Evolutionary conservation across 2,888 invertebrate species (phyloP), one percentile per base, ranked within the genome.

Genomic region (Orthosia gracilis): DNA sequence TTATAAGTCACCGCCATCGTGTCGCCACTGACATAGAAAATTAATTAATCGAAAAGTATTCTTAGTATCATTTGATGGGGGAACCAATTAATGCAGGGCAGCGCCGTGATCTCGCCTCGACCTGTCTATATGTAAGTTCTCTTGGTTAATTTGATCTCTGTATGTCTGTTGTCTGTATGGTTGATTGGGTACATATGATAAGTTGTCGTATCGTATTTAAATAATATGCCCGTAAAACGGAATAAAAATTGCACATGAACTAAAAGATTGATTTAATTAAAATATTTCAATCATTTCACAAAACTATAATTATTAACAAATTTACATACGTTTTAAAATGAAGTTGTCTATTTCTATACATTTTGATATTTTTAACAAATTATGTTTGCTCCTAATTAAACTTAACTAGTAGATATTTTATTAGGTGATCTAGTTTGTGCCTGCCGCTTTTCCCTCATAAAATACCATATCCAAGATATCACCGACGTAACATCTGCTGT

Each of bases 191-290:
- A 40, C 31, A 50, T 26, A 50, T 12, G 26, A 18, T 23, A 45
- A 45, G 58, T 31, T 55, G 15, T 55, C 12, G 47, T 47, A 55
- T 21, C 13, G 18, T 47, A 18, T 70, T 31, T 21, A 23, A 58
- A 52, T 18, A 58, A 40, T 21, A 45, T 45, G 59, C 49, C 52
- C 67, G 54, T 50, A 47, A 62, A 76, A 74, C 80, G 64, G 74
- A 76, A 80, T 76, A 81, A 78, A 78, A 78, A 78, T 76, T 54
- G 26, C 61, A 52, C 47, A 67, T 54, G n/a, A 58, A 57, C 50
- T 62, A 62, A 58, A 81, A 69, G 26, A 69, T 47, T 58, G 70
- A 79, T 79, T 82, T 79, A 77, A 82, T 79, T 61, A 23, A 69
- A 64, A 52, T 21, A 40, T 64, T 69, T 64, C 50, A 69, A 82